Evolutionary conservation across 2,888 invertebrate genomes (phyloP), one percentile per base, ranked within the genome.

Genomic region (Trichogramma evanescens): DNA sequence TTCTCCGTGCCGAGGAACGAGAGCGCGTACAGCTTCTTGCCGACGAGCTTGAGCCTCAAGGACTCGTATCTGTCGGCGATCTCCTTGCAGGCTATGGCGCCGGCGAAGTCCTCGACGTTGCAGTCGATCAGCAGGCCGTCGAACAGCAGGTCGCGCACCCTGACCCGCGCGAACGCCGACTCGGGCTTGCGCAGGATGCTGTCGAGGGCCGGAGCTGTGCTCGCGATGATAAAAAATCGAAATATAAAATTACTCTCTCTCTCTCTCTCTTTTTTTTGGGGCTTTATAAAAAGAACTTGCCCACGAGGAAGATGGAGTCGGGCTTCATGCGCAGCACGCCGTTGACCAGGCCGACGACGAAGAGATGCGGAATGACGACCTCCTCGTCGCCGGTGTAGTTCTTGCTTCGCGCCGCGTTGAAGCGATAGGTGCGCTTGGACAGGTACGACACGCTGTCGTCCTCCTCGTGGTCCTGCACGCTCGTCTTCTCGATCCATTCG

Each of bases 391-490:
- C 91, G 0, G 89, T 89, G 7, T 90, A 74, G 0, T 87, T 86
- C 0, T 50, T 46, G 10, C 61, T 62, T 0, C 83, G 82, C 48
- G 85, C 82, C 7, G 81, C 81, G 63, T 86, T 85, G 75, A 89
- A 91, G 61, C 82, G 78, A 73, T 88, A 93, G 0, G 82, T 84
- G 65, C 87, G 86, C 54, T 83, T 81, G 72, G 85, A 84, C 66
- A 84, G 85, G 73, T 86, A 93, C 0, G 84, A 83, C 4, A 92
- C 83, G 0, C 88, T 86, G 69, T 93, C 93, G 50, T 87, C 85
- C 7, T 82, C 84, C 9, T 85, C 86, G 59, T 87, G 81, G 69
- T 93, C 91, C 63, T 82, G 82, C 1, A 89, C 71, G 65, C 90
- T 85, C 6, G 88, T 84, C 78, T 93, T 93, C 67, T 87, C 84